Evolutionary conservation across 2,113 vertebrate species (phyloP), one percentile per base, ranked within the genome.

Genomic region (Prolemur simus): DNA sequence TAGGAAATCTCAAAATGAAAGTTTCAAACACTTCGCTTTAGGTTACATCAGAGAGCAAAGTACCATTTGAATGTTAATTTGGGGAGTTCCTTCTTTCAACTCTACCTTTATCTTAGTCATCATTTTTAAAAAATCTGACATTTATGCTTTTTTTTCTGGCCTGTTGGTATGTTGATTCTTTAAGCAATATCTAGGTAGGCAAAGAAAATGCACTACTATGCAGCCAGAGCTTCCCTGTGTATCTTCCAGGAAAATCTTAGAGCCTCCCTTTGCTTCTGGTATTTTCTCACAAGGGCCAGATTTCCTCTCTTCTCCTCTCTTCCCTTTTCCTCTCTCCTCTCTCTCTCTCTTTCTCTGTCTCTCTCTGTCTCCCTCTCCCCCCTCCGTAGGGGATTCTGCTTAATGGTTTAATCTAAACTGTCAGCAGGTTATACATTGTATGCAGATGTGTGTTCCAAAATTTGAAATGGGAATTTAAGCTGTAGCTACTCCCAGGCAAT

Each of bases 231-330:
- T 93, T 49, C 96, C 94, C 96, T 86, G 92, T 92, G 74, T 74
- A 93, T 96, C 98, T 96, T 98, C 92, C 97, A 98, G 86, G 97
- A 98, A 98, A 98, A 98, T 73, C 97, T 96, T 73, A 77, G 37
- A 56, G 94, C 71, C 64, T 91, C 85, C 80, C 90, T 91, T 58
- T 21, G 90, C 96, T 97, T 97, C 83, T 96, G 87, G 86, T 78
- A 68, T 98, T 97, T 97, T 97, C 97, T 95, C 94, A 94, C 74
- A 96, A 80, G 66, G 89, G 73, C 71, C 88, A 92, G 39, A 68
- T 88, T 91, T 87, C 89, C 29, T 54, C 56, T 34, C 76, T 32
- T 32, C 47, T 74, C 34, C 45, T 47, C 42, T 34, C 47, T 87
- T 97, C 91, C 17, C 15, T 13, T 96, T 95, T 47, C 45, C 9